Percentiles rank a stretch among this genome's conserved stretches.
These are phyloP conservation scores for Rhynchonycteris naso DNA, from an alignment of 2,797 vertebrate genomes.

Conservation along the genomic window DNA sequence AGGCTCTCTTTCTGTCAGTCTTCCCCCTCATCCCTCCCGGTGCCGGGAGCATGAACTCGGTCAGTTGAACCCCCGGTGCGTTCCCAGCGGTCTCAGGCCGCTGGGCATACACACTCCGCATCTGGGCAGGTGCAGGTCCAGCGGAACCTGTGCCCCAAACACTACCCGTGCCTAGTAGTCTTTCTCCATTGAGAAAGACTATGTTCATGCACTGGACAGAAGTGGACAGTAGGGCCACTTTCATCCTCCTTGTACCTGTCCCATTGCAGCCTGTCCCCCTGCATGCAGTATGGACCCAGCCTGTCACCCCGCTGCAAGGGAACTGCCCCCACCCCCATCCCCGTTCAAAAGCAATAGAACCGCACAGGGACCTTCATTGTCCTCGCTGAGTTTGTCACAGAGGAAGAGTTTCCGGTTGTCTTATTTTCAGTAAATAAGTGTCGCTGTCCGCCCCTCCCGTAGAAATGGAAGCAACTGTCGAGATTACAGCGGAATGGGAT, in stretches of 20 bases:
- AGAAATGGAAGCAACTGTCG: slow-evolving; percentile 98
- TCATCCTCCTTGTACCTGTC: background rate
- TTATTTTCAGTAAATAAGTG: background rate
- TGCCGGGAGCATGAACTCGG: background rate
- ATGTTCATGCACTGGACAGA: background rate
- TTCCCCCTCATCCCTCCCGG: background rate
- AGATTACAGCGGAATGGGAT: slow-evolving; percentile 93
- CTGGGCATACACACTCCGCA: background rate
- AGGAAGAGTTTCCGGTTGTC: fast-evolving
- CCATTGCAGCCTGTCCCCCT: background rate
- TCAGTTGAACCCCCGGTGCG: background rate
- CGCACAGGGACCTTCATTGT: background rate
- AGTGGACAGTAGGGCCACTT: background rate
- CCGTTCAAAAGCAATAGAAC: background rate
- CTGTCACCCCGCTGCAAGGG: background rate
- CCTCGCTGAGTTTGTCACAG: background rate
- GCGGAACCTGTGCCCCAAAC: background rate
- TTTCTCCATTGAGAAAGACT: background rate
- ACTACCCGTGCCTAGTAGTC: too few species aligned
- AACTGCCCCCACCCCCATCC: background rate
- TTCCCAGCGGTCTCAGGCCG: background rate
- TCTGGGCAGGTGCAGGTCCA: background rate
- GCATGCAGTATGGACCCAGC: background rate
- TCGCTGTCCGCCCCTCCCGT: slow-evolving; percentile 23
- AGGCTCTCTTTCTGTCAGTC: background rate